These are phyloP conservation scores for Heteromyza rotundicornis DNA, from an alignment of 2,888 invertebrate genomes.

Conservation along the genomic window DNA sequence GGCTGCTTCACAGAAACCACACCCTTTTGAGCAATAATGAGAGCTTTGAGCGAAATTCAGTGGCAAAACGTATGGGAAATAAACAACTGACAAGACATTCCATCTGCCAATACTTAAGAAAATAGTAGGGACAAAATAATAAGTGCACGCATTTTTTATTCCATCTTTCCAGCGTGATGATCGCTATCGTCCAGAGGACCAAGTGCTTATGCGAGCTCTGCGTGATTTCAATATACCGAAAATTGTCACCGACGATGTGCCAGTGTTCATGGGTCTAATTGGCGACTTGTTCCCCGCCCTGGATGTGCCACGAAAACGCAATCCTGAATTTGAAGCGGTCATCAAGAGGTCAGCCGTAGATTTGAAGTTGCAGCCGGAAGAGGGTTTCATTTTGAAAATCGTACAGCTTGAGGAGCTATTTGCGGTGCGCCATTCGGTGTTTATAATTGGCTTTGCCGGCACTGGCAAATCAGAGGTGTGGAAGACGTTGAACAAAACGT, in stretches of 20 bases:
- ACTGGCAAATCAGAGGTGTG: conserved; percentile 93
- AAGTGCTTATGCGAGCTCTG: conserved; percentile 91
- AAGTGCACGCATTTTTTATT: no score
- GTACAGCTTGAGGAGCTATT: conserved; percentile 92
- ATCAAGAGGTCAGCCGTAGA: conserved; percentile 80
- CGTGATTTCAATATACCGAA: conserved; percentile 95
- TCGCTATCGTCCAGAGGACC: conserved; percentile 82
- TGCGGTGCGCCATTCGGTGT: conserved; percentile 93
- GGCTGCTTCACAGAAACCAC: no score
- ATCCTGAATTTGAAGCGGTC: conserved; percentile 81
- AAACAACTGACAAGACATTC: no score
- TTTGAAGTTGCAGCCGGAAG: conserved; percentile 87
- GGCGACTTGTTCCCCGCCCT: conserved; percentile 92
- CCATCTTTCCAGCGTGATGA: conserved; percentile 73
- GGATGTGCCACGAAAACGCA: conserved; percentile 88
- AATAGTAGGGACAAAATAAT: no score
- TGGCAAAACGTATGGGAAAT: no score
- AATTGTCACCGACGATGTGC: conserved; percentile 89
- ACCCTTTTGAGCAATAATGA: no score
- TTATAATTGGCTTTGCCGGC: conserved; percentile 84
- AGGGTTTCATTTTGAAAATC: conserved; percentile 84
- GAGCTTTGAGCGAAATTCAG: no score
- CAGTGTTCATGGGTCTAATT: conserved; percentile 93
- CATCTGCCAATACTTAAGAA: no score
- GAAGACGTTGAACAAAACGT: conserved; percentile 86